Conservation (phyloP, 1,140 invertebrate genomes). For the Bombus sibiricus region DNA sequence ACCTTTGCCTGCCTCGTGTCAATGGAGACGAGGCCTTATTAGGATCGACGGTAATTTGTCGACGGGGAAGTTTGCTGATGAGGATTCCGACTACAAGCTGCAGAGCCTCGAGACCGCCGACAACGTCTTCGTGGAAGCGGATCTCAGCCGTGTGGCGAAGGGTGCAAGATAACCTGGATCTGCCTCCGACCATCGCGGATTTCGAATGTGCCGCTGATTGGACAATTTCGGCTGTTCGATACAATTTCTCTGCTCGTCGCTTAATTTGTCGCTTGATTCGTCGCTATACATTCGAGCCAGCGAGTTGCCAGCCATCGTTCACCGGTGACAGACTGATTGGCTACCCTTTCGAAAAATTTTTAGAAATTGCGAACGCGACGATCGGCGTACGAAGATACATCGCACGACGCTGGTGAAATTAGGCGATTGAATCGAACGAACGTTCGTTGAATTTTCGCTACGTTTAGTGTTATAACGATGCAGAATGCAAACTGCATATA, state of each 20-base stretch:
- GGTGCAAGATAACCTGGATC: background rate
- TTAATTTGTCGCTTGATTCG: slow-evolving; percentile 4
- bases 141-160: background rate
- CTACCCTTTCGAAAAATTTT: background rate
- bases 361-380: background rate
- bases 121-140: slow-evolving; percentile 12
- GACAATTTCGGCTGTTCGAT: slow-evolving; percentile 10
- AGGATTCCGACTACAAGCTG: slow-evolving; percentile 60
- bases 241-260: slow-evolving; percentile 11
- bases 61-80: slow-evolving; percentile 73
- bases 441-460: too few species aligned
- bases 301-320: background rate
- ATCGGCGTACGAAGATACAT: background rate
- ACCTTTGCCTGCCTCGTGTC: slow-evolving; percentile 69
- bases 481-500: too few species aligned
- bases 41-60: slow-evolving; percentile 74
- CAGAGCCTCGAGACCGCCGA: background rate
- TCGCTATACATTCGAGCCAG: background rate
- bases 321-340: background rate
- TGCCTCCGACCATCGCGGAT: background rate
- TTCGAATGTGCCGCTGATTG: slow-evolving; percentile 24
- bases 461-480: too few species aligned
- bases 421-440: background rate
- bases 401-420: too few species aligned
- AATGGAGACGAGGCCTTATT: slow-evolving; percentile 73